These are phyloP conservation scores for Ginglymostoma cirratum DNA, from an alignment of 2,113 vertebrate genomes.

Conservation along the genomic window DNA sequence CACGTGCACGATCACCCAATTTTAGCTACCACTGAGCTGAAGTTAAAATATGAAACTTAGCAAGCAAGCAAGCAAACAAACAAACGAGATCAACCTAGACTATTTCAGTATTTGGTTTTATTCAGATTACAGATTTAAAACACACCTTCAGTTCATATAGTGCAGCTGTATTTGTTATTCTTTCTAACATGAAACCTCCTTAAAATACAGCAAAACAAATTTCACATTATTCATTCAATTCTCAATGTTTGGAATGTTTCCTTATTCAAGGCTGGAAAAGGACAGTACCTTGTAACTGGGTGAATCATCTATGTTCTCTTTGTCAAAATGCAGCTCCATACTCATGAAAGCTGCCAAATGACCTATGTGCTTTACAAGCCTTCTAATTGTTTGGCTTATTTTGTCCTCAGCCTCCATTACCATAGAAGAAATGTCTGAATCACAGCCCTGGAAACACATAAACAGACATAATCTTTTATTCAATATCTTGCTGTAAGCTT, in stretches of 20 bases:
- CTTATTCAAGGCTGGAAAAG: not conserved
- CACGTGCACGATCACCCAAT: not conserved
- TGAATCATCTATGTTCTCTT: constrained; percentile 48
- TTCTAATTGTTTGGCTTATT: constrained; percentile 57
- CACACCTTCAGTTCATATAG: not conserved
- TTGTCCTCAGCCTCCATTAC: constrained; percentile 74
- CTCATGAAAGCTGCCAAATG: constrained; percentile 64
- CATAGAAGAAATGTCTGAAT: constrained; percentile 85
- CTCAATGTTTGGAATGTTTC: not conserved
- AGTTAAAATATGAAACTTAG: not conserved
- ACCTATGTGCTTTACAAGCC: constrained; percentile 53
- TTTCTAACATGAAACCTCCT: not conserved
- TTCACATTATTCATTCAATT: not conserved
- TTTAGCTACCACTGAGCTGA: not conserved
- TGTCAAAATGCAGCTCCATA: constrained; percentile 52
- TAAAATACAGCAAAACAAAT: not conserved
- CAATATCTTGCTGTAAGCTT: not conserved
- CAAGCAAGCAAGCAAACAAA: not conserved
- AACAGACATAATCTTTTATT: not conserved
- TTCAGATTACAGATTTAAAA: not conserved
- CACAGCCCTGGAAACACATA: constrained; percentile 70
- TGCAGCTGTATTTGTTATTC: not conserved
- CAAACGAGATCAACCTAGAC: not conserved
- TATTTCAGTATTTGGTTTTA: not conserved
- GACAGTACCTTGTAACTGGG: constrained; percentile 17